phyloP scores from a whole-genome alignment of 2,888 invertebrate genomes.

The Trachelus tabidus region DNA sequence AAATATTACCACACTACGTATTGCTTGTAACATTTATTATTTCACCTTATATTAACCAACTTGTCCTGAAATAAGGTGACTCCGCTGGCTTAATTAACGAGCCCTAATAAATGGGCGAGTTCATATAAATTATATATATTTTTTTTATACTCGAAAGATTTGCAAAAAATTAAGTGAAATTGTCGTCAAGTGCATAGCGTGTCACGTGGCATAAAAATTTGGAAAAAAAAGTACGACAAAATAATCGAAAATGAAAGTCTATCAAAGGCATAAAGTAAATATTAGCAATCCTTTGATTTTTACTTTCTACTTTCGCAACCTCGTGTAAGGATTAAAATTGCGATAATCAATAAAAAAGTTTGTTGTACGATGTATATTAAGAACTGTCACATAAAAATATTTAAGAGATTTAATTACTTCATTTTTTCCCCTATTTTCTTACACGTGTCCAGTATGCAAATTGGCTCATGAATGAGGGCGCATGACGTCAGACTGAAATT shows the following conservation, averaged over 20 bases:
- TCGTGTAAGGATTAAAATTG: neutral
- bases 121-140: too few relatives aligned
- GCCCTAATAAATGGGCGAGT: too few relatives aligned
- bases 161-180: neutral
- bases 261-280: neutral
- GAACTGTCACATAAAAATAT: neutral
- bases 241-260: neutral
- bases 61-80: neutral
- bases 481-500: neutral
- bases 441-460: too few relatives aligned
- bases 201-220: neutral
- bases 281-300: neutral
- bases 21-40: neutral
- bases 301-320: neutral
- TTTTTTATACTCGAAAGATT: neutral
- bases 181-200: too few relatives aligned
- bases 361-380: neutral
- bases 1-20: neutral
- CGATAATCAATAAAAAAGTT: neutral
- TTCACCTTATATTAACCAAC: neutral
- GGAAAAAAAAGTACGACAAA: neutral
- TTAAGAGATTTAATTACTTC: neutral
- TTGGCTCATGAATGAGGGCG: neutral
- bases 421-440: neutral
- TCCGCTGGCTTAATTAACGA: too few relatives aligned